Base-by-base conservation (phyloP, 2,113 vertebrate genomes). In the Atlantisia rogersi region DNA sequence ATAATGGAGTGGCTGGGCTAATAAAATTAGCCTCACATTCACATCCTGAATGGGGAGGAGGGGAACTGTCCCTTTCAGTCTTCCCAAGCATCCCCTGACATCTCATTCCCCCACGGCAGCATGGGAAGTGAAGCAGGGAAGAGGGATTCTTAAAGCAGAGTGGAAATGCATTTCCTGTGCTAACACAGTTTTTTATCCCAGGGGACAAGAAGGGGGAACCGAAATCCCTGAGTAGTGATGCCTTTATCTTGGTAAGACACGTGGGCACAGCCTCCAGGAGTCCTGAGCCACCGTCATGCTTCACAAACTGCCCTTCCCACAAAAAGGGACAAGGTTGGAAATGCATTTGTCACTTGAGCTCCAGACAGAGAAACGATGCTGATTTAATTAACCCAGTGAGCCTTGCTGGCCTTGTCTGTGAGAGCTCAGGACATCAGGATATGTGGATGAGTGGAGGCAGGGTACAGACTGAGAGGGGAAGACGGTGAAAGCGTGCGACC, bases 351-450 rank as follows among this genome's bases (percentile, higher is more conserved):
- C 95, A 79, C 77, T 93, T 35, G 58, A 95, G 92, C 62, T 93
- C 68, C 90, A 88, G 92, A 88, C 92, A 93, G 88, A 68, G 21
- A 74, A 90, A 42, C 0, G 9, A 84, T 2, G 10, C 68, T 95
- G 94, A 96, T 96, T 95, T 92, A 92, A 96, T 96, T 96, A 97
- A 92, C 94, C 86, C 65, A 6, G 48, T 2, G 62, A 88, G 86
- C 90, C 73, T 80, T 85, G 69, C 80, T 95, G 94, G 86, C 80
- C 74, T 83, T 42, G 92, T 68, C 83, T 94, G 2, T 4, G 1
- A 64, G 69, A 59, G 88, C 81, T 87, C 77, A 32, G 80, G 79
- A 75, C 68, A 59, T 42, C 26, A 7, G 3, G 13, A 74, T 0
- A 28, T 39, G 17, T 46, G 50, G 75, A 28, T 63, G 93, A 80